Evolutionary conservation across 2,888 invertebrate species (phyloP).

Genomic region (Parelbella ahira): DNA sequence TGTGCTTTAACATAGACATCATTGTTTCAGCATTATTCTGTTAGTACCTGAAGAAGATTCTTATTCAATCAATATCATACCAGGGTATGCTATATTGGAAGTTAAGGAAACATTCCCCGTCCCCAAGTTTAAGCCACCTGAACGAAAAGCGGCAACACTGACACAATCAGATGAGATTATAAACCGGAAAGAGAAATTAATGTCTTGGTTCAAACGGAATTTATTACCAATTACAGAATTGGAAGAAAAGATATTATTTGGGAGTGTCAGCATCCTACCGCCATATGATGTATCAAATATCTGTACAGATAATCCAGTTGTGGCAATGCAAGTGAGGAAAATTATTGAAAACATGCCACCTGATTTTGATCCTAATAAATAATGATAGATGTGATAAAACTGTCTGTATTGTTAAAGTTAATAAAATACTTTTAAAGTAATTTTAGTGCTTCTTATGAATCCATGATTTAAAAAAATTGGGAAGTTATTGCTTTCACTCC

Average conservation of each 20-base stretch:
- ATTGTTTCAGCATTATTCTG: constrained; percentile 56
- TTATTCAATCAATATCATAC: constrained; percentile 50
- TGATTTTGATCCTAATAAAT: constrained; percentile 38
- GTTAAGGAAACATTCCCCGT: constrained; percentile 36
- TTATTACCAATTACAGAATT: constrained; percentile 51
- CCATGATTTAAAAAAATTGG: no score
- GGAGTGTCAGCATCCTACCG: constrained; percentile 52
- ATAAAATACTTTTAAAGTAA: no score
- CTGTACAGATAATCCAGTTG: constrained; percentile 59
- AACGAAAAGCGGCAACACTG: constrained; percentile 30
- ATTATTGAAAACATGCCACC: constrained; percentile 57
- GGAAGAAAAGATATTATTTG: constrained; percentile 53
- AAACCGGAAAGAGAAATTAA: constrained; percentile 45
- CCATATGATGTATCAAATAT: constrained; percentile 55
- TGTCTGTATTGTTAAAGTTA: background rate
- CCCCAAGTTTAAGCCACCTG: constrained; percentile 35
- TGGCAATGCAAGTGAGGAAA: constrained; percentile 55
- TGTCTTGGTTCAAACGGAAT: constrained; percentile 59
- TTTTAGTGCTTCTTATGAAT: no score
- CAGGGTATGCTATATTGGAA: constrained; percentile 56
- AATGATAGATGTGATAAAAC: background rate
- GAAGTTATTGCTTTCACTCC: no score
- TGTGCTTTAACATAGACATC: no score
- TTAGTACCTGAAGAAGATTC: constrained; percentile 41
- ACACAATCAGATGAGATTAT: constrained; percentile 34